phyloP scores from a whole-genome alignment of 2,888 invertebrate species.

The Oligia latruncula region DNA sequence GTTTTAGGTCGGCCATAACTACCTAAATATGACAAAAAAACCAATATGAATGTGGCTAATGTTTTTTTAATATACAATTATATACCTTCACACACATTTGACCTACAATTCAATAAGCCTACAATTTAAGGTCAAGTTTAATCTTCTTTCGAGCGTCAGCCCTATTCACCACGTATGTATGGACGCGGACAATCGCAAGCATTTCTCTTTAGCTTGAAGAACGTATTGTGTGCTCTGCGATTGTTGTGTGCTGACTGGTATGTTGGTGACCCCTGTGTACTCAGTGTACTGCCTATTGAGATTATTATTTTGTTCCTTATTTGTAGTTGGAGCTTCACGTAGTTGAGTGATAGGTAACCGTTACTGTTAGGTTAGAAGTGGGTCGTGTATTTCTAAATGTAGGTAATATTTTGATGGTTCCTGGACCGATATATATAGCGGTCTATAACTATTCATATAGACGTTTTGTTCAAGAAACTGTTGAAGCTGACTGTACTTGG shows the following conservation, averaged over 20 bases:
- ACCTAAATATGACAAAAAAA: background rate
- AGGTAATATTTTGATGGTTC: background rate
- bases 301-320: constrained; percentile 33
- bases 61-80: constrained; percentile 8
- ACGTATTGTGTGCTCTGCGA: constrained; percentile 32
- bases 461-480: background rate
- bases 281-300: constrained; percentile 15
- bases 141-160: constrained; percentile 24
- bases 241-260: constrained; percentile 15
- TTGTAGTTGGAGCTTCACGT: constrained; percentile 9
- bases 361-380: background rate
- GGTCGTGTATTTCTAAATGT: background rate
- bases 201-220: constrained; percentile 50
- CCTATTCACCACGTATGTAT: constrained; percentile 31
- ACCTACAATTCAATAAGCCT: constrained; percentile 27
- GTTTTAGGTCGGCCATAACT: background rate
- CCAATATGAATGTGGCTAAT: background rate
- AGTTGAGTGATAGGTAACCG: constrained; percentile 1
- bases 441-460: too few species aligned
- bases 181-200: constrained; percentile 15
- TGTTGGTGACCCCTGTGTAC: constrained; percentile 27
- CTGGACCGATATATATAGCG: too few species aligned
- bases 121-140: constrained; percentile 42
- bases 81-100: constrained; percentile 20
- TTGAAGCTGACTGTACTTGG: background rate